These are phyloP conservation scores for Onchidella celtica DNA, from an alignment of 2,888 invertebrate genomes.

Conservation along the genomic window DNA sequence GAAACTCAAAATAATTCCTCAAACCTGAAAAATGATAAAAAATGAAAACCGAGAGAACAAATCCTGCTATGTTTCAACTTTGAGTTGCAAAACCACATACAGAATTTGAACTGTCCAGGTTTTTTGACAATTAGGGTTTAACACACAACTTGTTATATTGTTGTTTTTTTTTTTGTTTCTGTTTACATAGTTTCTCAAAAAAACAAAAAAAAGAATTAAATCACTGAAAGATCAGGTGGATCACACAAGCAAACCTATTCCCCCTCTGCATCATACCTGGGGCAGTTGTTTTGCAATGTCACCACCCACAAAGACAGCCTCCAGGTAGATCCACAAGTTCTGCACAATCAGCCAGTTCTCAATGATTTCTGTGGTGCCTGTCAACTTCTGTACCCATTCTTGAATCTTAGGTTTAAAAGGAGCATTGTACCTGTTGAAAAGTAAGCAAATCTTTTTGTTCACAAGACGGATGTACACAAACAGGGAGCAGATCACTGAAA, in stretches of 20 bases:
- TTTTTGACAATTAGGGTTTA: too few relatives aligned
- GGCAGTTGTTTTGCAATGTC: slow-evolving; percentile 98
- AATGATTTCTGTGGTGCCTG: slow-evolving; percentile 97
- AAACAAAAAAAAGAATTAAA: too few relatives aligned
- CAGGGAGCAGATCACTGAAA: neutral
- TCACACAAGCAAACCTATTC: too few relatives aligned
- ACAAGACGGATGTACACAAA: too few relatives aligned
- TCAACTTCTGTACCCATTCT: slow-evolving; percentile 96
- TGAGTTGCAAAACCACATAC: too few relatives aligned
- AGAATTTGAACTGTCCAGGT: too few relatives aligned
- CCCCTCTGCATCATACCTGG: slow-evolving; percentile 72
- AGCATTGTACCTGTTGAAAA: slow-evolving; percentile 89
- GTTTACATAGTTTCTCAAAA: neutral
- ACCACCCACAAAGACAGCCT: slow-evolving; percentile 98
- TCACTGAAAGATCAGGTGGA: too few relatives aligned
- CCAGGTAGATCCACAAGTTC: slow-evolving; percentile 99
- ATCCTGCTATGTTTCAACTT: too few relatives aligned
- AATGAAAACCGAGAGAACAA: too few relatives aligned
- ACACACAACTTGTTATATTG: too few relatives aligned
- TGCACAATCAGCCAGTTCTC: slow-evolving; percentile 98
- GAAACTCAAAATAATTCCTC: too few relatives aligned
- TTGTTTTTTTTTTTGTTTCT: neutral
- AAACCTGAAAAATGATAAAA: too few relatives aligned
- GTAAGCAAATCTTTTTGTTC: neutral
- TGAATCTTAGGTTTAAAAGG: slow-evolving; percentile 98